Conservation (phyloP, 2,797 vertebrate species). For the Tapera naevia region DNA sequence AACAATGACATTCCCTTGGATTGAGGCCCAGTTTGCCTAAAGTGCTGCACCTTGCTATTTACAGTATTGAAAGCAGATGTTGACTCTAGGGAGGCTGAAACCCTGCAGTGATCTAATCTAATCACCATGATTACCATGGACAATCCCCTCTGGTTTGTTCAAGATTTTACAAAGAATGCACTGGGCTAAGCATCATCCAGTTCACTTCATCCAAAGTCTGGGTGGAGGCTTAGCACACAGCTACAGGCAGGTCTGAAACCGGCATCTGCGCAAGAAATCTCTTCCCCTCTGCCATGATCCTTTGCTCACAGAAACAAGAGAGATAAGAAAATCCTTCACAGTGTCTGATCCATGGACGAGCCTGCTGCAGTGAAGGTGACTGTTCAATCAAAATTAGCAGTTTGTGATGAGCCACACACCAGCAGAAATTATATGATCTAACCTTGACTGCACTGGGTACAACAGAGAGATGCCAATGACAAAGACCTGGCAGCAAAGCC, state of each 20-base stretch:
- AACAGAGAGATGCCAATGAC: not conserved
- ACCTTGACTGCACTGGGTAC: not conserved
- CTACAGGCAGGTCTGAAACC: not conserved
- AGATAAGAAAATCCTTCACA: not conserved
- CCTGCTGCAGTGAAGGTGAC: not conserved
- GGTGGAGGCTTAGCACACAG: not conserved
- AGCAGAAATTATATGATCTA: not conserved
- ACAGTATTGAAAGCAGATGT: slow-evolving; percentile 36
- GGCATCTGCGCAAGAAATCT: not conserved
- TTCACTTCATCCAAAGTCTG: not conserved
- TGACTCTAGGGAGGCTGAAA: slow-evolving; percentile 29
- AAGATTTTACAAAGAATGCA: slow-evolving; percentile 33
- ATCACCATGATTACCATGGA: not conserved
- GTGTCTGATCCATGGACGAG: not conserved
- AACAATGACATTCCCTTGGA: slow-evolving; percentile 17
- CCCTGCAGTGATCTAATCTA: slow-evolving; percentile 32
- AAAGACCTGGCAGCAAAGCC: not conserved
- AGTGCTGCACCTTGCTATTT: slow-evolving; percentile 32
- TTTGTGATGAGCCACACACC: not conserved
- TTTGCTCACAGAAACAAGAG: not conserved
- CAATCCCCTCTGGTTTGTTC: slow-evolving; percentile 7
- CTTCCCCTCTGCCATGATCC: not conserved
- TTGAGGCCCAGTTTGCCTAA: not conserved
- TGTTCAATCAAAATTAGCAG: not conserved
- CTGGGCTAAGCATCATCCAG: not conserved